Evolutionary conservation across 1,140 invertebrate species (phyloP), one percentile per base, ranked within the genome.

Genomic region (Dreissena polymorpha): DNA sequence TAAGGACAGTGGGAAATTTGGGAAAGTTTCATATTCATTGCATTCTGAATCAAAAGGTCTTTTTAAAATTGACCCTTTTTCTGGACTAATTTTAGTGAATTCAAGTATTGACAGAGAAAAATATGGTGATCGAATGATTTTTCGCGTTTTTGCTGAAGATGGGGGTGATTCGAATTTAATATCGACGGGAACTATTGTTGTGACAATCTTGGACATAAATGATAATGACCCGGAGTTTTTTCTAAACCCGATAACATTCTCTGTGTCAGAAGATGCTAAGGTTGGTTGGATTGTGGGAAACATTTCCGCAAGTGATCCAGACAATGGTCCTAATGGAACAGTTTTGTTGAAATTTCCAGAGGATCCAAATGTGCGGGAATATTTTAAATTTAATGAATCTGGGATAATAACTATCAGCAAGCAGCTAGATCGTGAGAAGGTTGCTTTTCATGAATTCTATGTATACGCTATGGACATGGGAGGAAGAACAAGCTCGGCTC

Each of bases 141-240:
- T 83, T 70, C 67, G 39, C 0, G 81, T 83, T n/a, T 51, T 76
- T 10, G 81, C 81, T 29, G 63, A 49, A 55, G 81, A 83, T 71
- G 51, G 27, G 13, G 81, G 81, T 23, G 27, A 70, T 27, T 50
- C 64, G 0, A 50, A 72, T 29, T 29, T 53, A 16, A 76, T 73
- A 3, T 69, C 73, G n/a, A 83, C 81, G 0, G 72, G 81, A 63
- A 76, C 73, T 63, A 73, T 83, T 16, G 67, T 76, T n/a, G 39
- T 83, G 1, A 76, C 27, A 18, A 69, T 83, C 16, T 51, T 25
- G 13, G 81, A 83, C 63, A 18, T 70, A n/a, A 83, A 83, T 71
- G 81, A 83, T 39, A 83, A 83, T 77, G 81, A 74, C 50, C 81
- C 81, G 0, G 57, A 49, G n/a, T 83, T 83, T 75, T 21, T n/a